A percentile compares a stretch with the other conserved stretches of the same genome.
Evolutionary conservation across 2,113 vertebrate species (phyloP).

Genomic region (Zapus hudsonius): DNA sequence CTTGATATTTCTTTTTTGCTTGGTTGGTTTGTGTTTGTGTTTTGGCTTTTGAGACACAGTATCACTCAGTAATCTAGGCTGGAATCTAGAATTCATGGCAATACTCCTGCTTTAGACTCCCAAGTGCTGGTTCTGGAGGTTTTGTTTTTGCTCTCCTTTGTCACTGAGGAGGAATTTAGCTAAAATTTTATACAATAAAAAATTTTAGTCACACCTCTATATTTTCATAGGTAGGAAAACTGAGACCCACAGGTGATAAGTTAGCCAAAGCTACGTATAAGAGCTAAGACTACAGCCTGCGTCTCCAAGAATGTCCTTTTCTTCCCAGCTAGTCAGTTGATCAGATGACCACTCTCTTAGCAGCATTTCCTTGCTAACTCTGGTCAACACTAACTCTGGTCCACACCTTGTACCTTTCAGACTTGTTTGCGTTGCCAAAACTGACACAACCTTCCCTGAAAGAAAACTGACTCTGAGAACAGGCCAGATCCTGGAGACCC

Average conservation of each 20-base stretch:
- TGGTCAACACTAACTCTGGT: background rate
- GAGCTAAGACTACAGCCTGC: background rate
- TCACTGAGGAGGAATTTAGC: conserved; percentile 19
- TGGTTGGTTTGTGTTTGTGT: background rate
- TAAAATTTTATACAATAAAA: background rate
- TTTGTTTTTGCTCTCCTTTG: background rate
- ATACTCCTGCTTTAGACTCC: background rate
- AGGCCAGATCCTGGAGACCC: background rate
- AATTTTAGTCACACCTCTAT: background rate
- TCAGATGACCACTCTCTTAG: background rate
- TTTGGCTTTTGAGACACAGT: background rate
- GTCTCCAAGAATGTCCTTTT: background rate
- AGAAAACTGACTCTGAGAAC: background rate
- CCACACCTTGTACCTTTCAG: background rate
- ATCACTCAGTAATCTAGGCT: background rate
- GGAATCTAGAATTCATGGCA: background rate
- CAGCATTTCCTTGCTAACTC: background rate
- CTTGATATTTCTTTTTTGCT: background rate
- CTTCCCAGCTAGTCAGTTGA: background rate
- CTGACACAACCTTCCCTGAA: background rate
- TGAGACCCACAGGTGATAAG: conserved; percentile 5
- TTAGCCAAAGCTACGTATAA: background rate
- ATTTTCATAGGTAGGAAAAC: conserved; percentile 18
- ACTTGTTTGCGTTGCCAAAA: background rate
- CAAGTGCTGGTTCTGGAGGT: background rate